Evolutionary conservation across 2,888 invertebrate genomes (phyloP), one percentile per base, ranked within the genome.

Genomic region (Timandra comae): DNA sequence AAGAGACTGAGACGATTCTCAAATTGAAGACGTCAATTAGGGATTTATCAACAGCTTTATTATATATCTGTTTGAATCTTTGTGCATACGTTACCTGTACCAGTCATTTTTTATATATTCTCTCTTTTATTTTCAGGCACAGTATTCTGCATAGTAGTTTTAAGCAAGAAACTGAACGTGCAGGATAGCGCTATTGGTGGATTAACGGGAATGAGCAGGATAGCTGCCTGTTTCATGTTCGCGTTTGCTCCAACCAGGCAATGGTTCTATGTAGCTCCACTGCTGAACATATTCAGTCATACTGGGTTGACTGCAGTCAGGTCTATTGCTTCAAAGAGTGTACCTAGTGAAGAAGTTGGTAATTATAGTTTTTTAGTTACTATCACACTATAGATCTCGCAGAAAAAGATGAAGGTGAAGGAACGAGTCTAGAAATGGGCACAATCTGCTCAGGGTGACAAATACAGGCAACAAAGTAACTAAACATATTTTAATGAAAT

Each of bases 291-390:
- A 37, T 85, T 88, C 46, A 87, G 88, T 27, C 81, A 85, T 9
- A 82, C 86, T 1, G 86, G 87, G 0, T 63, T 88, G 12, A 88
- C 88, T n/a, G 87, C 88, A 1, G 74, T 89, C 32, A 66, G 88
- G 30, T 88, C 88, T 1, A 84, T 88, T 24, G 87, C 87, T 2
- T 85, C 87, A 0, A 89, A 89, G 51, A 73, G 84, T 43, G 88
- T 88, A 4, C 77, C 87, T 12, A 59, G 73, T 2, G 86, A 88
- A 43, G 88, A 89, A 80, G 69, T 88, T 43, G 88, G 88, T 81
- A 63, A 69, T 12, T 25, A 8, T 13, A 16, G 8, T 13, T 13
- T n/a, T 16, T n/a, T 11, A 19, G 7, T 12, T 28, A 8, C 11
- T 9, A 20, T 7, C 6, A 20, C 20, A 20, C 20, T 20, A 20